phyloP scores from a whole-genome alignment of 2,888 invertebrate species.

The Branchellion lobata region DNA sequence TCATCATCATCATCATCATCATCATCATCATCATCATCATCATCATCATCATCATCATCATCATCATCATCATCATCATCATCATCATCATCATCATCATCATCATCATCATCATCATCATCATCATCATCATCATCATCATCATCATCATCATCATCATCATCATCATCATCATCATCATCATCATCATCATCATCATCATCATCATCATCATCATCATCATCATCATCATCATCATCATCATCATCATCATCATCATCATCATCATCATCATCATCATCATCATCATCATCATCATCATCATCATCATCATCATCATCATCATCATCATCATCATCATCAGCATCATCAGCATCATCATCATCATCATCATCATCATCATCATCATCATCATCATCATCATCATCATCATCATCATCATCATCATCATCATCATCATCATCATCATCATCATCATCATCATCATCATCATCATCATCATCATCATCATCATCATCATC shows the following conservation, averaged over 20 bases:
- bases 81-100: conserved; percentile 99
- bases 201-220: conserved; percentile 23
- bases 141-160: conserved; percentile 88
- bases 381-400: not conserved
- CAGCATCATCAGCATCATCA: conserved; percentile 65
- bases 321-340: conserved; percentile 68
- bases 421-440: conserved; percentile 33
- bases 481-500: conserved; percentile 31
- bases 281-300: conserved; percentile 30
- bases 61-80: conserved; percentile 93
- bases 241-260: conserved; percentile 26
- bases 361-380: not conserved
- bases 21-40: conserved; percentile 91
- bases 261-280: conserved; percentile 20
- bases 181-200: not conserved
- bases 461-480: conserved; percentile 23
- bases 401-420: conserved; percentile 40
- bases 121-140: conserved; percentile 97
- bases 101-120: conserved; percentile 66
- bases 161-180: not conserved
- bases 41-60: not conserved
- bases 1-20: conserved; percentile 97
- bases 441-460: conserved; percentile 2
- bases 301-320: conserved; percentile 9
- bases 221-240: conserved; percentile 38